phyloP scores from a whole-genome alignment of 2,797 vertebrate species.

The Sebastes elongatus region DNA sequence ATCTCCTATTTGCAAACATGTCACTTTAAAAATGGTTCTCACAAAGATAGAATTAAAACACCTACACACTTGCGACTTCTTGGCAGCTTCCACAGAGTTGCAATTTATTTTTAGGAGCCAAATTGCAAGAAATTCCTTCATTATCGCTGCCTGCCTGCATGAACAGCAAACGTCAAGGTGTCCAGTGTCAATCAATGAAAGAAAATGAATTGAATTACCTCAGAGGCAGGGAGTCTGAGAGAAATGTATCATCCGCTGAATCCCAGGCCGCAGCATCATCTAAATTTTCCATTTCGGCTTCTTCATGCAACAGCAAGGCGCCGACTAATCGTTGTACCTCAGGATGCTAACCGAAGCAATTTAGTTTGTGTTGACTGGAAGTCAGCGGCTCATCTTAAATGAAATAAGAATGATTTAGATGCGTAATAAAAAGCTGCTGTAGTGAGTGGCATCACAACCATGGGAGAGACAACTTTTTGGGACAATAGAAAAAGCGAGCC shows the following conservation, averaged over 20 bases:
- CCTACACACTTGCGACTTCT: background rate
- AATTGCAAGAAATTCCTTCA: slow-evolving; percentile 51
- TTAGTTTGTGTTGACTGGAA: slow-evolving; percentile 55
- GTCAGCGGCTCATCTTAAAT: slow-evolving; percentile 27
- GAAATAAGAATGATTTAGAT: slow-evolving; percentile 48
- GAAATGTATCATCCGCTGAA: slow-evolving; percentile 42
- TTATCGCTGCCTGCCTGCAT: slow-evolving; percentile 42
- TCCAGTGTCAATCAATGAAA: slow-evolving; percentile 68
- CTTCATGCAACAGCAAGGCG: slow-evolving; percentile 38
- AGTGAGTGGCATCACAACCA: background rate
- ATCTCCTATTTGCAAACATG: background rate
- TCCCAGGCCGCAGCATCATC: slow-evolving; percentile 32
- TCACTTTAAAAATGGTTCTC: background rate
- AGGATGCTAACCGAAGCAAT: slow-evolving; percentile 61
- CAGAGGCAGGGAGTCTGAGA: slow-evolving; percentile 47
- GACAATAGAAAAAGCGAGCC: background rate
- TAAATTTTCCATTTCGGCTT: slow-evolving; percentile 41
- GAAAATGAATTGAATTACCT: slow-evolving; percentile 66
- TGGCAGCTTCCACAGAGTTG: slow-evolving; percentile 13
- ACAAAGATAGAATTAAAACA: slow-evolving; percentile 17
- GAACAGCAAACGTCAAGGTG: slow-evolving; percentile 32
- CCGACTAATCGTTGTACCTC: slow-evolving; percentile 56
- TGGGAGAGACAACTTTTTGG: background rate
- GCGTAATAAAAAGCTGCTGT: slow-evolving; percentile 22
- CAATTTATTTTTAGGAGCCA: slow-evolving; percentile 30